Evolutionary conservation across 1,140 invertebrate species (phyloP), one percentile per base, ranked within the genome.

Genomic region (Gonatopus flavifemur): DNA sequence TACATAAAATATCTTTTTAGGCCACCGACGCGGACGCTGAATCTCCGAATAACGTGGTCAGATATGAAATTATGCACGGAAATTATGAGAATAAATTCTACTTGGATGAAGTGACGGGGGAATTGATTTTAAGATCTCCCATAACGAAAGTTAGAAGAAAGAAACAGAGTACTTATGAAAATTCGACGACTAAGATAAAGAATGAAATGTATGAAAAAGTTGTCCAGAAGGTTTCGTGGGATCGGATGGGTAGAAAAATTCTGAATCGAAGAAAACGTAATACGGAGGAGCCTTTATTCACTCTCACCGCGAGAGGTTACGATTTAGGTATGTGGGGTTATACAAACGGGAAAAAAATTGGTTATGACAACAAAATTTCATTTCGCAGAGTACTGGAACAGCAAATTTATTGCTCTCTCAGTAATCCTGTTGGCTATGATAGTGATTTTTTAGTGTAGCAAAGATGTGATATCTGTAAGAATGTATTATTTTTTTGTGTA

Each of bases 21-120:
- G 92, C 92, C 40, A 80, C 83, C 36, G 92, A 95, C 73, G 84
- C 83, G 52, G 92, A 95, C 66, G 84, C 88, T 9, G 88, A 89
- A 39, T 76, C 86, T n/a, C 90, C 91, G 3, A 95, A 95, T 74
- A 94, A 93, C 72, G 80, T 87, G 64, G 83, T 95, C 10, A 83
- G 86, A 62, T 94, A 94, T 72, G 90, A 93, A 79, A 81, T 94
- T 31, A 83, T 91, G 55, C 83, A 86, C 47, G 88, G 88, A 12
- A 91, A 91, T 70, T 86, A 84, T 64, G 86, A 86, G 49, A 87
- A 89, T 55, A 88, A 89, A 69, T 94, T 94, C 74, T 68, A 81
- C 19, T 80, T 97, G 28, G 83, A 93, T 68, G 84, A 86, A 66
- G 80, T 84, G 31, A 89, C 88, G 51, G 93, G 93, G 70, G 84